Conservation (phyloP, 2,113 vertebrate genomes). For the Sula dactylatra region DNA sequence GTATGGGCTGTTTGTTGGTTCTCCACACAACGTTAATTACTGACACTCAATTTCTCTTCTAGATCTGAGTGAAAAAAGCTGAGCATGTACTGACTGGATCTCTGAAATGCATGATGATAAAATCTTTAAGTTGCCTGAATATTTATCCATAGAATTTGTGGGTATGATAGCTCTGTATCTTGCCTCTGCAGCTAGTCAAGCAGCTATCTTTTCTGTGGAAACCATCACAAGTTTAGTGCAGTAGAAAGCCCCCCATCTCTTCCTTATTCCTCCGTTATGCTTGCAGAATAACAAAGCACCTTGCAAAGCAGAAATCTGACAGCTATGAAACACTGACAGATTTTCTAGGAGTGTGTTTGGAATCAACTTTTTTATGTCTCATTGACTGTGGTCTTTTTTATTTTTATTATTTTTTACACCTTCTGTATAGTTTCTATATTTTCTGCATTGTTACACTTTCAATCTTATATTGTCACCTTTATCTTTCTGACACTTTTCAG, state of each 20-base stretch:
- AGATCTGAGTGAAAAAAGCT: background rate
- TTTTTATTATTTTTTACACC: background rate
- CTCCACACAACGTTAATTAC: background rate
- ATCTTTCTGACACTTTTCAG: background rate
- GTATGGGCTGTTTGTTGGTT: background rate
- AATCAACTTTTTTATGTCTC: slow-evolving; percentile 37
- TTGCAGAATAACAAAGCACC: background rate
- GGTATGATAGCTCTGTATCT: background rate
- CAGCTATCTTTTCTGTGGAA: background rate
- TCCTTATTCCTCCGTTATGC: background rate
- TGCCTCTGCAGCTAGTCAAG: background rate
- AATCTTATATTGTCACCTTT: background rate
- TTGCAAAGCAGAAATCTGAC: slow-evolving; percentile 36
- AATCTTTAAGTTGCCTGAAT: background rate
- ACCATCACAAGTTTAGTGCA: background rate
- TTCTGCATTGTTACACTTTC: slow-evolving; percentile 41
- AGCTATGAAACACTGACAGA: background rate
- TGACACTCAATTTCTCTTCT: background rate
- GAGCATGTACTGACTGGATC: background rate
- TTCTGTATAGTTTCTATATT: slow-evolving; percentile 1
- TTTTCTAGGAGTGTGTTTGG: slow-evolving; percentile 27
- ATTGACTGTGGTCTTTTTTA: background rate
- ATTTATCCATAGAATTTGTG: background rate
- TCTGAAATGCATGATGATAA: background rate
- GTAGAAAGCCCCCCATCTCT: background rate